These are phyloP conservation scores for Yponomeuta plumbellus DNA, from an alignment of 2,888 invertebrate species.

Conservation along the genomic window DNA sequence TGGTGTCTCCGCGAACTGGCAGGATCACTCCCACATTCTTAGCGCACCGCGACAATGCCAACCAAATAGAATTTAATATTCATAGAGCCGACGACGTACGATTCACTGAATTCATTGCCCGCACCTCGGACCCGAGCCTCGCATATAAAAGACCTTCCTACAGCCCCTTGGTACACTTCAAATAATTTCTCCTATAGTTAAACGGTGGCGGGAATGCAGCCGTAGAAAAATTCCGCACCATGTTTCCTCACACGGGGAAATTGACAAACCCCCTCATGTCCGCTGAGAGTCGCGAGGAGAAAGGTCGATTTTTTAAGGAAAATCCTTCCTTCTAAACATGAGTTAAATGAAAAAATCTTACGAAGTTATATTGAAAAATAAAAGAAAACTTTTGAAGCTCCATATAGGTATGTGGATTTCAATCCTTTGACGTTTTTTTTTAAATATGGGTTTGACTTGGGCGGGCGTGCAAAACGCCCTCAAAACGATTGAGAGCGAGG, in stretches of 20 bases:
- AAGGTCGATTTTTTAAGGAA: conserved; percentile 43
- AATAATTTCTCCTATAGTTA: conserved; percentile 68
- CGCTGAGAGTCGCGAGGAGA: conserved; percentile 41
- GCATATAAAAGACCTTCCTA: conserved; percentile 69
- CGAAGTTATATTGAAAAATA: not conserved
- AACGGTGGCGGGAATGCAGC: conserved; percentile 53
- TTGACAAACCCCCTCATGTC: conserved; percentile 60
- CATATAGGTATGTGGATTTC: not conserved
- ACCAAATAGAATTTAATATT: conserved; percentile 74
- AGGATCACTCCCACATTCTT: conserved; percentile 45
- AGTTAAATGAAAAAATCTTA: conserved; percentile 4
- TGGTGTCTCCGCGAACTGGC: conserved; percentile 19
- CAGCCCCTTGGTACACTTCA: conserved; percentile 63
- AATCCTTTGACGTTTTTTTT: not conserved
- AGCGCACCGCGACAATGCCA: conserved; percentile 60
- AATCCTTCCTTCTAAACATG: conserved; percentile 36
- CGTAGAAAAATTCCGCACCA: conserved; percentile 47
- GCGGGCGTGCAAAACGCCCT: not conserved
- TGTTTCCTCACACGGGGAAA: conserved; percentile 54
- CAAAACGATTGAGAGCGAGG: not conserved
- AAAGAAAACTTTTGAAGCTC: not conserved
- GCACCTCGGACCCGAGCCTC: conserved; percentile 66
- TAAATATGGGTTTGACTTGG: not conserved
- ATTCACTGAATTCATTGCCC: conserved; percentile 73
- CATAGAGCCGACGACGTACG: conserved; percentile 71